phyloP scores from a whole-genome alignment of 2,797 vertebrate species.

The Acanthiza pusilla region DNA sequence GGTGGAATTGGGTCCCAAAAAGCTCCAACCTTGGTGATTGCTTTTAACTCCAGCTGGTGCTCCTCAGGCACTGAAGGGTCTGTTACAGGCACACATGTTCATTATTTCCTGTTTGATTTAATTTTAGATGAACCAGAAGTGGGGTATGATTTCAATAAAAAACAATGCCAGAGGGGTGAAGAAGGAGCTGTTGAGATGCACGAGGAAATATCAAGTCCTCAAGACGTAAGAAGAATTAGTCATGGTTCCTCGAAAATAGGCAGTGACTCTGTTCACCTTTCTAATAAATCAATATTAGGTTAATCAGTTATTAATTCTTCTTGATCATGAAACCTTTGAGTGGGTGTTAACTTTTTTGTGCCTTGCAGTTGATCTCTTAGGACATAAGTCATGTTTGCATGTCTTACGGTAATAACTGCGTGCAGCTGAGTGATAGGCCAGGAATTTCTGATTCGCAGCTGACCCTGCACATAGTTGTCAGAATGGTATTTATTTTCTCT shows the following conservation, averaged over 20 bases:
- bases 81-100: background rate
- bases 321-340: background rate
- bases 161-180: background rate
- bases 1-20: background rate
- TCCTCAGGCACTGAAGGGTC: background rate
- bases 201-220: background rate
- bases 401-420: background rate
- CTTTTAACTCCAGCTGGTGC: background rate
- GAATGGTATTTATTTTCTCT: background rate
- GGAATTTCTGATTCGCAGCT: background rate
- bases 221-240: background rate
- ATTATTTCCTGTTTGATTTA: conserved; percentile 11
- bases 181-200: background rate
- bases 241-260: background rate
- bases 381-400: background rate
- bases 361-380: background rate
- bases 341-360: background rate
- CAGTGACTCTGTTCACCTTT: background rate
- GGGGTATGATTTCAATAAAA: conserved; percentile 9
- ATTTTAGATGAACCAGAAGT: background rate
- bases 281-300: background rate
- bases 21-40: background rate
- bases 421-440: background rate
- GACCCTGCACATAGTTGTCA: background rate
- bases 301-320: conserved; percentile 1